phyloP scores from a whole-genome alignment of 2,797 vertebrate species.

The Ammospiza maritima region DNA sequence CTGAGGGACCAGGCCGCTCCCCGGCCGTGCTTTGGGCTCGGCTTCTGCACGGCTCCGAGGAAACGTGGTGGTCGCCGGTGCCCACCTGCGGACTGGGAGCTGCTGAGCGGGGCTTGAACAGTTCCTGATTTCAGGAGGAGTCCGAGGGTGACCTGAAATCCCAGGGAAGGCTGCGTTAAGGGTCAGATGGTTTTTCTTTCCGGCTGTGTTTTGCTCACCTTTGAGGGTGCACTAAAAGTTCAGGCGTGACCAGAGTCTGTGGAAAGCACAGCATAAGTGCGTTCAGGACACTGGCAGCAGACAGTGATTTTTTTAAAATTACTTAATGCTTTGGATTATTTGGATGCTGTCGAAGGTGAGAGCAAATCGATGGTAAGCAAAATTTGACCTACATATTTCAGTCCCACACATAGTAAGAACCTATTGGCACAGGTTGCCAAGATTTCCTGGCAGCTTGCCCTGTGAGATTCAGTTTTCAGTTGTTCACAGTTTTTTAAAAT shows the following conservation, averaged over 20 bases:
- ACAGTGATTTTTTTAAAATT: rapidly evolving
- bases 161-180: no score
- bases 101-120: not conserved
- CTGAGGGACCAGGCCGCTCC: not conserved
- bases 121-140: rapidly evolving
- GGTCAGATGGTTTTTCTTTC: not conserved
- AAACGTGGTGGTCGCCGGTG: rapidly evolving
- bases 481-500: not conserved
- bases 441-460: not conserved
- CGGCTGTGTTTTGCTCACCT: not conserved
- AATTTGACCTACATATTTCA: not conserved
- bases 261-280: rapidly evolving
- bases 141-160: rapidly evolving
- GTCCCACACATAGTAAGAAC: rapidly evolving
- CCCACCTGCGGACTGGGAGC: not conserved
- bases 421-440: not conserved
- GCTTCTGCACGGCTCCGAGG: rapidly evolving
- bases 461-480: not conserved
- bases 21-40: not conserved
- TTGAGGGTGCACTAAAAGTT: not conserved
- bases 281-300: not conserved
- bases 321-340: not conserved
- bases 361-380: not conserved
- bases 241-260: not conserved
- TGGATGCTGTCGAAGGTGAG: not conserved